phyloP scores from a whole-genome alignment of 2,888 invertebrate genomes.

The Crepidodera aurea region DNA sequence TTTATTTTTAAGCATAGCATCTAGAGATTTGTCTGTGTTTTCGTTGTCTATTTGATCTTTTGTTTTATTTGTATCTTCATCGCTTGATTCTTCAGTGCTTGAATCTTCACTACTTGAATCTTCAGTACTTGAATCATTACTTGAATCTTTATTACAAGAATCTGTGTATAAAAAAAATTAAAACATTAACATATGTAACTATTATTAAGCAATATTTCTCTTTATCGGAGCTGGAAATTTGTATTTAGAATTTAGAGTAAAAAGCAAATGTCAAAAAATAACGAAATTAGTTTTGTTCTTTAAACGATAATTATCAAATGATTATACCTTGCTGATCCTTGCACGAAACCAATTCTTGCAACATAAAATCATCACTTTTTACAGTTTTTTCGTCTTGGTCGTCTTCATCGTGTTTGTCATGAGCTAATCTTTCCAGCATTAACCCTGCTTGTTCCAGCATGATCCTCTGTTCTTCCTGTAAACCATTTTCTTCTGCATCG shows the following conservation, averaged over 20 bases:
- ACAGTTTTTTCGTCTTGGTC: background rate
- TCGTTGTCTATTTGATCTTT: background rate
- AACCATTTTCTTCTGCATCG: background rate
- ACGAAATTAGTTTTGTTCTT: no score
- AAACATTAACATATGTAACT: no score
- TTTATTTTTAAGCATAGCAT: background rate
- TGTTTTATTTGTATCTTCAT: background rate
- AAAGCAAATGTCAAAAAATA: no score
- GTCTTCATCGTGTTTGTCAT: no score
- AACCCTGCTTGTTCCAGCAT: conserved; percentile 7
- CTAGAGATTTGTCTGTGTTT: background rate
- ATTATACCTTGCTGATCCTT: no score
- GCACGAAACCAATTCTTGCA: no score
- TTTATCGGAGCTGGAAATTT: no score
- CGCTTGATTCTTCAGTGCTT: conserved; percentile 2
- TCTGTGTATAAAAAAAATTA: background rate
- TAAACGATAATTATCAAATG: no score
- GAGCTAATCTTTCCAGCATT: conserved; percentile 1
- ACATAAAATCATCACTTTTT: background rate
- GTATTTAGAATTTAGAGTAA: no score
- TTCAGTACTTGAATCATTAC: background rate
- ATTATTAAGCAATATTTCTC: no score
- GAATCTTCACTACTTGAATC: background rate
- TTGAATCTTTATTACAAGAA: background rate
- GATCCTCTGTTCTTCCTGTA: background rate